Percentiles rank a stretch among this genome's conserved stretches.
Conservation (phyloP, 2,797 vertebrate genomes). For the Scomberomorus guttatus region DNA sequence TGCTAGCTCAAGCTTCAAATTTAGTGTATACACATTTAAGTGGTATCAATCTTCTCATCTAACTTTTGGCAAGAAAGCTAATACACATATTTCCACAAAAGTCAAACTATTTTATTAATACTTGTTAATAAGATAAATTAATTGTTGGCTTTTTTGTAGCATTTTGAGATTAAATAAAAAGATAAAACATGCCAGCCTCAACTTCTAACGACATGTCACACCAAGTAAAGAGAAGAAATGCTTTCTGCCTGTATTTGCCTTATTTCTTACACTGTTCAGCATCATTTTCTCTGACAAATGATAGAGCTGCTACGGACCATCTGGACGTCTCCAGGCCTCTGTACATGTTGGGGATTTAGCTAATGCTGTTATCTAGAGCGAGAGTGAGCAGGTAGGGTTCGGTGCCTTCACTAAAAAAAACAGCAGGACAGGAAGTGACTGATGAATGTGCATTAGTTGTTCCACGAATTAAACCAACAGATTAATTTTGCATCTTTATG, state of each 20-base stretch:
- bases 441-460: not conserved
- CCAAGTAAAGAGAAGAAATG: not conserved
- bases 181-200: not conserved
- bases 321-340: slow-evolving; percentile 61
- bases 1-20: too few species aligned
- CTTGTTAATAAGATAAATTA: not conserved
- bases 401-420: slow-evolving; percentile 12
- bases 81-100: too few species aligned
- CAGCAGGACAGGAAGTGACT: slow-evolving; percentile 13
- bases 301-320: slow-evolving; percentile 46
- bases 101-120: not conserved
- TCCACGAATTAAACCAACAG: slow-evolving; percentile 7
- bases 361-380: slow-evolving; percentile 38
- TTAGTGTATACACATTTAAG: too few species aligned
- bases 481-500: not conserved
- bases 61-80: too few species aligned
- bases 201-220: not conserved
- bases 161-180: not conserved
- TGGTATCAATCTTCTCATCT: too few species aligned
- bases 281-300: slow-evolving; percentile 67
- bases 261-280: slow-evolving; percentile 53
- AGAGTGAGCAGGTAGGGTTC: slow-evolving; percentile 39
- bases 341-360: slow-evolving; percentile 49
- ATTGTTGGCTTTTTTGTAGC: not conserved
- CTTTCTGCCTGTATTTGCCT: slow-evolving; percentile 43